Percentiles rank a stretch among this genome's conserved stretches.
Conservation (phyloP, 2,888 invertebrate genomes). For the Vanessa cardui region DNA sequence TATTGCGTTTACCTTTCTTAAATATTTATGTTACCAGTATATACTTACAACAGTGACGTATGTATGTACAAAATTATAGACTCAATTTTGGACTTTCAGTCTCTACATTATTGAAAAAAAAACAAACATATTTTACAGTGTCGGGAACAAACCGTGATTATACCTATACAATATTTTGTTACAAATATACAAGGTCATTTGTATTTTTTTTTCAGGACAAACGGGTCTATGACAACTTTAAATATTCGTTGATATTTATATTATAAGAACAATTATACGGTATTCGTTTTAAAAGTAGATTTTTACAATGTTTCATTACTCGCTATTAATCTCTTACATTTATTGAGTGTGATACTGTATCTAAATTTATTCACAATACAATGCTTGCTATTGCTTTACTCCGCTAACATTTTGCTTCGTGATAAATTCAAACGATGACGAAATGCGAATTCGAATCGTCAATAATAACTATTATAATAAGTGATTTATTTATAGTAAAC, state of each 20-base stretch:
- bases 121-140: slow-evolving; percentile 61
- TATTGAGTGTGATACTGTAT: slow-evolving; percentile 3
- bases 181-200: slow-evolving; percentile 73
- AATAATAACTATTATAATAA: neutral
- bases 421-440: neutral
- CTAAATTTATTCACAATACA: slow-evolving; percentile 6
- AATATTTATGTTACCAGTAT: slow-evolving; percentile 74
- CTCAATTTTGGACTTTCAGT: slow-evolving; percentile 82
- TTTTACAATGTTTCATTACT: slow-evolving; percentile 12
- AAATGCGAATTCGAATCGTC: neutral
- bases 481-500: neutral
- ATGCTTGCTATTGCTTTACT: neutral
- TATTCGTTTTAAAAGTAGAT: slow-evolving; percentile 11
- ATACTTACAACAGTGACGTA: slow-evolving; percentile 79
- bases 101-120: slow-evolving; percentile 73
- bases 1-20: slow-evolving; percentile 78
- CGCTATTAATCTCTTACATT: slow-evolving; percentile 9
- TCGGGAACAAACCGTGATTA: slow-evolving; percentile 59
- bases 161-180: slow-evolving; percentile 65
- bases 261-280: slow-evolving; percentile 22
- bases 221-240: slow-evolving; percentile 25
- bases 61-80: slow-evolving; percentile 80
- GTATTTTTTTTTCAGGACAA: slow-evolving; percentile 47
- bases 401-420: neutral
- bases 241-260: slow-evolving; percentile 26